These are phyloP conservation scores for Labia minor DNA, from an alignment of 2,888 invertebrate genomes.

Conservation along the genomic window DNA sequence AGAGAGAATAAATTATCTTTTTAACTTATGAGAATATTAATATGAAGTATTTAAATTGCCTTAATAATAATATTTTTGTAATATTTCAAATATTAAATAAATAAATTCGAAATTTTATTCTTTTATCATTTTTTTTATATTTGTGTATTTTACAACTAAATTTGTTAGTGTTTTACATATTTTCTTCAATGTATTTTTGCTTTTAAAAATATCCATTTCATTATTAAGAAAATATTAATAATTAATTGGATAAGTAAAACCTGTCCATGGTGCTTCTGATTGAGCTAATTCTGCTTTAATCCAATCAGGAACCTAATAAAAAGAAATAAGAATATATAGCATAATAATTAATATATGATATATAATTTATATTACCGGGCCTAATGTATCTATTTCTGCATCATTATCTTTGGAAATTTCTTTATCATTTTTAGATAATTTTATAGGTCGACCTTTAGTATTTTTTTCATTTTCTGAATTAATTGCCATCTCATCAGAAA, in stretches of 20 bases:
- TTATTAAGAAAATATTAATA: too few species aligned
- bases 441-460: slow-evolving; percentile 22
- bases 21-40: too few species aligned
- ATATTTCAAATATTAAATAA: too few species aligned
- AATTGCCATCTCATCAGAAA: background rate
- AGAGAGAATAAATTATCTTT: too few species aligned
- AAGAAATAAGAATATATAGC: background rate
- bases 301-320: slow-evolving; percentile 36
- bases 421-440: slow-evolving; percentile 18
- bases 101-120: too few species aligned
- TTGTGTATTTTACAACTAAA: too few species aligned
- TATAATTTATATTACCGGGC: slow-evolving; percentile 25
- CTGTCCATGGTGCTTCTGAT: slow-evolving; percentile 32
- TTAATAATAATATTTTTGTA: too few species aligned
- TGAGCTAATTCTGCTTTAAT: slow-evolving; percentile 35
- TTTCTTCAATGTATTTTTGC: too few species aligned
- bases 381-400: slow-evolving; percentile 26
- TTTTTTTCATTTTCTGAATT: slow-evolving; percentile 22
- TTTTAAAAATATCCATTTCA: too few species aligned
- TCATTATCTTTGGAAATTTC: slow-evolving; percentile 19
- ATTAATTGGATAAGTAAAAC: slow-evolving; percentile 18
- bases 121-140: too few species aligned
- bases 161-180: too few species aligned
- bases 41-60: background rate
- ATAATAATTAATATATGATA: background rate